Evolutionary conservation across 2,113 vertebrate species (phyloP), one percentile per base, ranked within the genome.

Genomic region (Desmodus rotundus): DNA sequence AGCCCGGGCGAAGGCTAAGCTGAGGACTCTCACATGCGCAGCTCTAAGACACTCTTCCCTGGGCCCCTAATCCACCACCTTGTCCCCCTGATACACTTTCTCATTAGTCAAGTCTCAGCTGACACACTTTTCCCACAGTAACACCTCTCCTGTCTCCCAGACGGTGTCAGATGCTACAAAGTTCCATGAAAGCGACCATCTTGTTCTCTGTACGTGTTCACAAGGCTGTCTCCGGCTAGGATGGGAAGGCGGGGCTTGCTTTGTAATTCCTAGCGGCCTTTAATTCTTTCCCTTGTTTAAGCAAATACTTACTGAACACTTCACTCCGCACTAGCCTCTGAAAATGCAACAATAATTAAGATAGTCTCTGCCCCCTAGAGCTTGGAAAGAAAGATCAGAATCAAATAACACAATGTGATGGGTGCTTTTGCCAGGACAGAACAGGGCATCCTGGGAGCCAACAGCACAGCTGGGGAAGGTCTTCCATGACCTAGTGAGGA

Each of bases 11-110:
- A 92, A 11, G 22, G n/a, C 26, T 54, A 1, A 0, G 1, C 38
- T 38, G 20, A 28, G 36, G 3, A 15, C n/a, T 16, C 31, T 26
- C 33, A 45, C 52, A 1, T 12, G 7, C 7, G 0, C 3, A 6
- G 33, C 10, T 50, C 11, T 12, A 2, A 54, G 1, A 3, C 16
- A 24, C 47, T 6, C 56, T 4, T 88, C 41, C 41, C 22, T 87
- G 41, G 45, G 36, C 31, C n/a, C 80, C 36, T 5, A 2, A 15
- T 28, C 81, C 13, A 11, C 14, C 6, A 7, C 2, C 7, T 38
- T 38, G 50, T 36, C 5, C 50, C 36, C 36, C 26, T 19, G 36
- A 77, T 22, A 78, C 52, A 20, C 65, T 31, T 52, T 33, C 0
- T 81, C 19, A 38, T 56, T 63, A 72, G 24, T 70, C 41, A 54